A percentile compares a stretch with the other conserved stretches of the same genome.
Conservation (phyloP, 2,888 invertebrate species). For the Parapristionchus giblindavisi region DNA sequence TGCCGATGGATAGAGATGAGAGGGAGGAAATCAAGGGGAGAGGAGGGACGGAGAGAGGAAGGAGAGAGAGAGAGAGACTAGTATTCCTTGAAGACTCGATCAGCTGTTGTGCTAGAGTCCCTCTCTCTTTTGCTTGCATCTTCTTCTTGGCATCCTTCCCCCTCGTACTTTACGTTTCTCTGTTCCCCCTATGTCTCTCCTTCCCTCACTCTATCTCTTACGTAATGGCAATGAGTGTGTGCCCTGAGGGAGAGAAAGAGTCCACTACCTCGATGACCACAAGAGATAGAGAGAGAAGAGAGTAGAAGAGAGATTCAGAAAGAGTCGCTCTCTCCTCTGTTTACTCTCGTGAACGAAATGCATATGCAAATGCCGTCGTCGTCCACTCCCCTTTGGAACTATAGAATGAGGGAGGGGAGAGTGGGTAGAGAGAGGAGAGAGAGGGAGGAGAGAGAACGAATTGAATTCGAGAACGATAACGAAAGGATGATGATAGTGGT, state of each 20-base stretch:
- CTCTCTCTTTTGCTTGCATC: too few species aligned
- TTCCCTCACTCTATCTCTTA: slow-evolving; percentile 30
- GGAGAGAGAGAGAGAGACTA: too few species aligned
- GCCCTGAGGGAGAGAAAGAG: slow-evolving; percentile 31
- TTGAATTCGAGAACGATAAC: slow-evolving; percentile 14
- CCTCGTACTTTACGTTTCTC: slow-evolving; percentile 3
- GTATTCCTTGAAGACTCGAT: too few species aligned
- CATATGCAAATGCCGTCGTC: slow-evolving; percentile 35
- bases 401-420: not conserved
- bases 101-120: too few species aligned
- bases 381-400: not conserved
- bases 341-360: slow-evolving; percentile 26
- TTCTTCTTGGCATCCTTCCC: not conserved
- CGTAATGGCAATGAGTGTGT: slow-evolving; percentile 1
- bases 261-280: too few species aligned
- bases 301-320: not conserved
- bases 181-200: not conserved
- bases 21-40: too few species aligned
- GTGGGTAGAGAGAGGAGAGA: not conserved
- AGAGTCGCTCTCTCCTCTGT: not conserved
- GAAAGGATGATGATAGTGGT: slow-evolving; percentile 12
- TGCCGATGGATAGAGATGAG: too few species aligned
- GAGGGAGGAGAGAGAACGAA: not conserved
- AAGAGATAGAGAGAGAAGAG: not conserved
- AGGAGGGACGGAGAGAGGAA: too few species aligned